Conservation (phyloP, 53 echinoderm and acorn worm species). For the Actinopyga echinites region DNA sequence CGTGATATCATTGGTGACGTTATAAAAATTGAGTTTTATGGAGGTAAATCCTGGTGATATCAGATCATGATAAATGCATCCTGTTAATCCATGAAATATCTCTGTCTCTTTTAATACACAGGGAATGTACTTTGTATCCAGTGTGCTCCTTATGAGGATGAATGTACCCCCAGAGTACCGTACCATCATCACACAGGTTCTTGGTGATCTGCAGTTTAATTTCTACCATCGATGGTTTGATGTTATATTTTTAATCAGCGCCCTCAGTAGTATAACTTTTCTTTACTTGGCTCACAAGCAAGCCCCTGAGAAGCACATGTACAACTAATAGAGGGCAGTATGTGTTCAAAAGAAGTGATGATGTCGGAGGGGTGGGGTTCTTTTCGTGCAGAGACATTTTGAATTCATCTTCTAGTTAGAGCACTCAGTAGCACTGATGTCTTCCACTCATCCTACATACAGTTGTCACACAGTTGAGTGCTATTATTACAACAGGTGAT, state of each 20-base stretch:
- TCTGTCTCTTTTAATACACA: background rate
- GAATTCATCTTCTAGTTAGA: no score
- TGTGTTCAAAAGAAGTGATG: no score
- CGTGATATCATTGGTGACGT: no score
- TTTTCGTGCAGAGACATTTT: no score
- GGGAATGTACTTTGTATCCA: constrained; percentile 99
- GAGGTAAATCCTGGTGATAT: no score
- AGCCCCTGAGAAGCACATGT: constrained; percentile 79
- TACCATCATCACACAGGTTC: constrained; percentile 93
- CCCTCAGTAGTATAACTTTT: constrained; percentile 93
- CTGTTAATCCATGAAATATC: background rate
- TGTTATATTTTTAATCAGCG: constrained; percentile 95
- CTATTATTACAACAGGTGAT: no score
- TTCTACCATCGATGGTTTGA: constrained; percentile 99
- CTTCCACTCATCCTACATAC: no score
- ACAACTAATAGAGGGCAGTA: background rate
- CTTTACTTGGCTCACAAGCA: constrained; percentile 97
- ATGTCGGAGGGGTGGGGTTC: no score
- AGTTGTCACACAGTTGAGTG: no score
- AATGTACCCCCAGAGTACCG: constrained; percentile 94
- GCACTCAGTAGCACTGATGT: no score
- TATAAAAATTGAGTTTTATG: no score
- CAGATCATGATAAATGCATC: background rate
- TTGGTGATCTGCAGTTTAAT: constrained; percentile 97
- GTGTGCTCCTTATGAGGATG: constrained; percentile 96